These are phyloP conservation scores for Triops cancriformis DNA, from an alignment of 1,140 invertebrate genomes.

Conservation along the genomic window DNA sequence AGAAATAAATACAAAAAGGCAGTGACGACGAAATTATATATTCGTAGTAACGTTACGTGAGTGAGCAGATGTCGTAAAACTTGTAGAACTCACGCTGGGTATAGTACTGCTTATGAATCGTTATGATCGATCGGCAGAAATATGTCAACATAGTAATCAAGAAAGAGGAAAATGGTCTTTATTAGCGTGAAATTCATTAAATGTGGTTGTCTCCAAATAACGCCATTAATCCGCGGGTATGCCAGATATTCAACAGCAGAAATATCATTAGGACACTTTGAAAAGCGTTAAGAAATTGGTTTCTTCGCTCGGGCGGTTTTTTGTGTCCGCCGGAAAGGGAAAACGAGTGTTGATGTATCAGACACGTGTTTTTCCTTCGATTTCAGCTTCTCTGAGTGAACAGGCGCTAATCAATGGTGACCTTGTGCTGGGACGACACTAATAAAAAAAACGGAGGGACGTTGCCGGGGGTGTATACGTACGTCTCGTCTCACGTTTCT, in stretches of 20 bases:
- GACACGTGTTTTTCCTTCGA: background rate
- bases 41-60: no score
- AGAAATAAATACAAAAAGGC: no score
- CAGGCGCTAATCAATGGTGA: conserved; percentile 7
- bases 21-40: no score
- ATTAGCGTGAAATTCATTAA: no score
- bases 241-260: background rate
- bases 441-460: background rate
- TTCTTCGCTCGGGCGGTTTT: background rate
- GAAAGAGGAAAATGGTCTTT: no score
- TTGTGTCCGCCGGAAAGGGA: background rate
- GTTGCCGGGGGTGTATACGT: background rate
- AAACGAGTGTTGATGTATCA: background rate
- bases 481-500: background rate
- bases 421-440: background rate
- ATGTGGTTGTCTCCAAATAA: no score
- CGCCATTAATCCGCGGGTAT: no score
- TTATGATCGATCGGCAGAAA: no score
- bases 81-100: no score
- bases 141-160: no score
- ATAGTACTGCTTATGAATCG: no score
- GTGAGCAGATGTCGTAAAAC: no score
- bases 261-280: background rate
- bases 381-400: background rate
- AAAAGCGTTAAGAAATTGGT: background rate